These are phyloP conservation scores for Engystomops pustulosus DNA, from an alignment of 2,113 vertebrate genomes.

Conservation along the genomic window DNA sequence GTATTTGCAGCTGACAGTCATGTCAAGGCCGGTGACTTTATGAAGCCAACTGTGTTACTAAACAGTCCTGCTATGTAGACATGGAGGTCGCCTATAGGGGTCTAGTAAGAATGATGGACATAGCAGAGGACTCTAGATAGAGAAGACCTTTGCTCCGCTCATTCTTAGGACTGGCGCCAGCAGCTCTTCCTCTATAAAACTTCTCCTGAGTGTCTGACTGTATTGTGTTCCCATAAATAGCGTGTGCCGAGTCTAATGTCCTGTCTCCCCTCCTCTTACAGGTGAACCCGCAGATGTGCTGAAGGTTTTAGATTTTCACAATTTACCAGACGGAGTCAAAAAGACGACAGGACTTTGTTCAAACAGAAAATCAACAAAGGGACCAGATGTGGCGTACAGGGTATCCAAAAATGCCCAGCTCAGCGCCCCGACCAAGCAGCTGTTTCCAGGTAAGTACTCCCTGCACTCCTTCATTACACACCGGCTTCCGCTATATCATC, in stretches of 20 bases:
- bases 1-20: not conserved
- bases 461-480: too few relatives aligned
- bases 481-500: too few relatives aligned
- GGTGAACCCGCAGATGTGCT: constrained; percentile 91
- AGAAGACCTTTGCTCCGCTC: not conserved
- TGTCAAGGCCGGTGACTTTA: not conserved
- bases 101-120: constrained; percentile 13
- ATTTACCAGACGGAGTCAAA: constrained; percentile 91
- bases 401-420: constrained; percentile 94
- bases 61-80: not conserved
- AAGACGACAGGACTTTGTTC: constrained; percentile 92
- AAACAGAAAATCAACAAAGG: constrained; percentile 85
- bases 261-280: constrained; percentile 62
- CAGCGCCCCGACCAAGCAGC: constrained; percentile 93
- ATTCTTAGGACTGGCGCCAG: not conserved
- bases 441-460: constrained; percentile 83
- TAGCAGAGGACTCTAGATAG: not conserved
- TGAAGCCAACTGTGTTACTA: not conserved
- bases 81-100: not conserved
- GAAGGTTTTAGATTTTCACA: constrained; percentile 97
- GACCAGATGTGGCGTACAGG: constrained; percentile 90
- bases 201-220: not conserved
- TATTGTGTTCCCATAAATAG: not conserved
- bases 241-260: not conserved
- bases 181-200: not conserved